These are phyloP conservation scores for Ophioninae sp. DNA, from an alignment of 2,888 invertebrate genomes.

Conservation along the genomic window DNA sequence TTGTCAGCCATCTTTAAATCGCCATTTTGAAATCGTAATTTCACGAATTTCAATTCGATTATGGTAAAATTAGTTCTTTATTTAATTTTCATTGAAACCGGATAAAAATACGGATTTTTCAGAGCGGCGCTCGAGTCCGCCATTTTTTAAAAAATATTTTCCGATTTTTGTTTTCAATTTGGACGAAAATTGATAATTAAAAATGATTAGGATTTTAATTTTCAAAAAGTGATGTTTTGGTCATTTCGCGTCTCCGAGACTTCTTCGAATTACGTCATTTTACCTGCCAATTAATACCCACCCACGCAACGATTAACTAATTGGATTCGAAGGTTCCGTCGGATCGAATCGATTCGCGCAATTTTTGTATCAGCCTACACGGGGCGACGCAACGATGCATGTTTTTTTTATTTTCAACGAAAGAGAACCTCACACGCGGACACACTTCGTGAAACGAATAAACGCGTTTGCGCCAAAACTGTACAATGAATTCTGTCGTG, in stretches of 20 bases:
- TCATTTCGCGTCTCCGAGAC: not conserved
- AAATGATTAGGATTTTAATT: not conserved
- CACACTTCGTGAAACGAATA: conserved; percentile 5
- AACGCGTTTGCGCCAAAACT: not conserved
- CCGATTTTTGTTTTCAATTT: not conserved
- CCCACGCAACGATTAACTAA: not conserved
- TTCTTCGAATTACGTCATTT: not conserved
- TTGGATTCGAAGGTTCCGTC: not conserved
- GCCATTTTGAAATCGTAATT: not conserved
- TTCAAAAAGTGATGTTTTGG: not conserved
- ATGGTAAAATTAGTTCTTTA: not conserved
- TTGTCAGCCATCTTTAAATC: not conserved
- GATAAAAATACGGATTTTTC: not conserved
- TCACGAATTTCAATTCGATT: not conserved
- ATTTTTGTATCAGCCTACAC: too few relatives aligned
- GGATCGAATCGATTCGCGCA: not conserved
- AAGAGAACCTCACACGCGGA: not conserved
- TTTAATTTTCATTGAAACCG: not conserved
- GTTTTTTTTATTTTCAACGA: not conserved
- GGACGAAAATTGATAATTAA: not conserved
- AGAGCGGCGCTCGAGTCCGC: too few relatives aligned
- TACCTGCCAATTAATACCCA: not conserved
- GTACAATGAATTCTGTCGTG: conserved; percentile 24
- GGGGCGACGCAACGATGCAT: not conserved
- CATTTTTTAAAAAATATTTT: not conserved